phyloP scores from a whole-genome alignment of 2,888 invertebrate genomes.

The Tetragnatha montana region DNA sequence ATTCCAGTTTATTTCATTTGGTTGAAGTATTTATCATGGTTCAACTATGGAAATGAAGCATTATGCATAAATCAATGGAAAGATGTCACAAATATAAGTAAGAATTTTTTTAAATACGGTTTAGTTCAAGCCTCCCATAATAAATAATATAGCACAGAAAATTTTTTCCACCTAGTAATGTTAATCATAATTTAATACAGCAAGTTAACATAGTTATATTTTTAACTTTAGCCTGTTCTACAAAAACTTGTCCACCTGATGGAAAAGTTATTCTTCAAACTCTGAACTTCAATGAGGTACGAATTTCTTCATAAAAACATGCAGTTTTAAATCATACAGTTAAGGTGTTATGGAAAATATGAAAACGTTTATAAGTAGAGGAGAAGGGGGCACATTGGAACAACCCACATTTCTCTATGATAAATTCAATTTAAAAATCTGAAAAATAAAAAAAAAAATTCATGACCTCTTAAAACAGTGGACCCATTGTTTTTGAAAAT shows the following conservation, averaged over 20 bases:
- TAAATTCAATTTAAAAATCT: too few relatives aligned
- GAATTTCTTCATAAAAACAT: constrained; percentile 33
- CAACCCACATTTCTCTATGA: too few relatives aligned
- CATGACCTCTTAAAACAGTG: too few relatives aligned
- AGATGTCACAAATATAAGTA: constrained; percentile 84
- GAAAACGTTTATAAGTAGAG: background rate
- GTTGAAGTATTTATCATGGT: constrained; percentile 93
- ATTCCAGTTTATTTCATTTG: constrained; percentile 89
- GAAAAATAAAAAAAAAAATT: too few relatives aligned
- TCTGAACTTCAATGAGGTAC: constrained; percentile 85
- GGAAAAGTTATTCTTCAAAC: constrained; percentile 87
- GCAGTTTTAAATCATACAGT: too few relatives aligned
- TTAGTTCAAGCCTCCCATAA: too few relatives aligned
- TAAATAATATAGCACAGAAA: background rate
- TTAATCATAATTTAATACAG: background rate
- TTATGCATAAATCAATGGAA: constrained; percentile 92
- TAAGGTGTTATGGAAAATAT: background rate
- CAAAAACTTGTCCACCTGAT: constrained; percentile 78
- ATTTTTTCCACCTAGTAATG: background rate
- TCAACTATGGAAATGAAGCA: constrained; percentile 93
- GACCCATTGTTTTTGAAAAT: too few relatives aligned
- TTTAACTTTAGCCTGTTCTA: constrained; percentile 27
- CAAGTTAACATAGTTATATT: background rate
- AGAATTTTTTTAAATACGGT: background rate
- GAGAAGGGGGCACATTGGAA: too few relatives aligned